Percentiles rank a stretch among this genome's conserved stretches.
These are phyloP conservation scores for Melospiza georgiana DNA, from an alignment of 2,113 vertebrate genomes.

Conservation along the genomic window DNA sequence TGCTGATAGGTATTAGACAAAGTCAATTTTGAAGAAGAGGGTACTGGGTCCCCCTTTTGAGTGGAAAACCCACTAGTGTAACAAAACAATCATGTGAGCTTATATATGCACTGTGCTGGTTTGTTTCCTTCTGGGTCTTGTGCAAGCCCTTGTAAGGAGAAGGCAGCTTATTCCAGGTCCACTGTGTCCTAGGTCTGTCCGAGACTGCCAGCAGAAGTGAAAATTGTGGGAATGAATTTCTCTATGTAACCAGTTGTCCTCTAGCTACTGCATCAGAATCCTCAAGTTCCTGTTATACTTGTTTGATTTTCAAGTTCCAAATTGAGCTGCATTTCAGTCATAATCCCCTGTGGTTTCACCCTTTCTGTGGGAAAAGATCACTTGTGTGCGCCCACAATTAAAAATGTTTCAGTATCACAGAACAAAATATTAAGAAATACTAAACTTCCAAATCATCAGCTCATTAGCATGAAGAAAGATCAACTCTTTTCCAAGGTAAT, in stretches of 20 bases:
- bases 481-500: neutral
- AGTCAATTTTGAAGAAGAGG: neutral
- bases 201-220: neutral
- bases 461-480: neutral
- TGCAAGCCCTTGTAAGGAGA: slow-evolving; percentile 15
- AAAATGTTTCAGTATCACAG: neutral
- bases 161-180: neutral
- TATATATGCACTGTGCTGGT: accelerated
- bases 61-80: neutral
- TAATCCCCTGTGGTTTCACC: neutral
- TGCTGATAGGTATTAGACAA: neutral
- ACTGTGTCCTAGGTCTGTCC: neutral
- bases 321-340: neutral
- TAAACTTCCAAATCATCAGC: neutral
- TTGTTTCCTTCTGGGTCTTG: slow-evolving; percentile 14
- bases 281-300: neutral
- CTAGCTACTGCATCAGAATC: neutral
- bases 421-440: neutral
- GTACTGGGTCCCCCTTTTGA: neutral
- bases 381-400: neutral
- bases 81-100: neutral
- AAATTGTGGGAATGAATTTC: neutral
- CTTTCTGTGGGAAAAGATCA: neutral
- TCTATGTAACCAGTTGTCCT: neutral
- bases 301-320: neutral